phyloP scores from a whole-genome alignment of 2,113 vertebrate species.

The Varanus salvator region DNA sequence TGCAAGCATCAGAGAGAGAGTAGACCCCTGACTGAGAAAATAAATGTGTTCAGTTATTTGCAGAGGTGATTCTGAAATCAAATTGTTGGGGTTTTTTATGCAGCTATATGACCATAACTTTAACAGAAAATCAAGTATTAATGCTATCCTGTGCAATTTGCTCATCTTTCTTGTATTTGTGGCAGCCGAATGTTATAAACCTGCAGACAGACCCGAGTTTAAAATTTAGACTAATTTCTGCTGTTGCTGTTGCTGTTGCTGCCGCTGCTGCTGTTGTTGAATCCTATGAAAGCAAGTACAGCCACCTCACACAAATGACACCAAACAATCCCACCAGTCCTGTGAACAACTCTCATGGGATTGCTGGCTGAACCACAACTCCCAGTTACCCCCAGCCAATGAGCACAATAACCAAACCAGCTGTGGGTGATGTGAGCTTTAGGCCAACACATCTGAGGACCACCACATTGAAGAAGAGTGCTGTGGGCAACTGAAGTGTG shows the following conservation, averaged over 20 bases:
- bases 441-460: not conserved
- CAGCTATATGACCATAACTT: constrained; percentile 66
- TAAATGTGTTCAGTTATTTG: constrained; percentile 75
- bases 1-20: constrained; percentile 70
- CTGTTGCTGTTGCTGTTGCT: not conserved
- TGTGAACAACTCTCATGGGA: not conserved
- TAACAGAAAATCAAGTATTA: constrained; percentile 59
- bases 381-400: not conserved
- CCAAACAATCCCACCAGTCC: not conserved
- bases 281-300: not conserved
- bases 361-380: not conserved
- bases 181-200: not conserved
- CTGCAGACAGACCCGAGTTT: constrained; percentile 18
- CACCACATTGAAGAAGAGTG: not conserved
- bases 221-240: not conserved
- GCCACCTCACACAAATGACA: not conserved
- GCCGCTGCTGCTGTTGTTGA: not conserved
- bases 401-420: not conserved
- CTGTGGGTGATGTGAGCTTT: not conserved
- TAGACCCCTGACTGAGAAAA: constrained; percentile 81
- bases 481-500: not conserved
- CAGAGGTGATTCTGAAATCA: constrained; percentile 70
- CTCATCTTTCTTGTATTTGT: constrained; percentile 37
- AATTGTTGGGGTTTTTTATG: constrained; percentile 57
- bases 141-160: constrained; percentile 48